These are phyloP conservation scores for Caenorhabditis zanzibari DNA, from an alignment of 2,888 invertebrate species.

Conservation along the genomic window DNA sequence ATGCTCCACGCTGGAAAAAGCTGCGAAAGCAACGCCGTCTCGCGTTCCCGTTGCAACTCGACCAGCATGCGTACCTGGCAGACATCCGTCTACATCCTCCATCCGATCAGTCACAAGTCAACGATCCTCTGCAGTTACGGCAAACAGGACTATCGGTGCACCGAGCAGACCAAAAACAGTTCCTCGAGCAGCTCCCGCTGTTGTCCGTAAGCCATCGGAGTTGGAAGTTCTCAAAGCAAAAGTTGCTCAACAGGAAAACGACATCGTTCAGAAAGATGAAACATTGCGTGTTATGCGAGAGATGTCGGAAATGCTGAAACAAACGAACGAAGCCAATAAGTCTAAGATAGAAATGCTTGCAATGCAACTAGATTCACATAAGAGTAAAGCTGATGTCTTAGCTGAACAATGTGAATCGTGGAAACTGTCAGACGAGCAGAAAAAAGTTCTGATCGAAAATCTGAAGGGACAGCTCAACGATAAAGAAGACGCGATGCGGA, in stretches of 20 bases:
- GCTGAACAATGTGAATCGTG: background rate
- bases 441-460: background rate
- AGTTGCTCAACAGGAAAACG: background rate
- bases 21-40: background rate
- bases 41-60: background rate
- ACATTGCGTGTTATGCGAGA: background rate
- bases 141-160: background rate
- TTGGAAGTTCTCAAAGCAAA: constrained; percentile 7
- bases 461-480: constrained; percentile 70
- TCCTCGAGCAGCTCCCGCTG: background rate
- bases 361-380: constrained; percentile 1
- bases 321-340: background rate
- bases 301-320: constrained; percentile 15
- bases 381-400: background rate
- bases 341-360: constrained; percentile 1
- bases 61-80: background rate
- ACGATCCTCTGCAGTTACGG: background rate
- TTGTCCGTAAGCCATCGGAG: constrained; percentile 34
- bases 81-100: background rate
- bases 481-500: constrained; percentile 41
- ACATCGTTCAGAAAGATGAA: background rate
- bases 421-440: background rate
- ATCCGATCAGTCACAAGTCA: background rate
- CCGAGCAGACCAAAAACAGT: background rate
- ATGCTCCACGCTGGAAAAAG: background rate